phyloP scores from a whole-genome alignment of 1,140 invertebrate species.

The Ganaspis sp. region DNA sequence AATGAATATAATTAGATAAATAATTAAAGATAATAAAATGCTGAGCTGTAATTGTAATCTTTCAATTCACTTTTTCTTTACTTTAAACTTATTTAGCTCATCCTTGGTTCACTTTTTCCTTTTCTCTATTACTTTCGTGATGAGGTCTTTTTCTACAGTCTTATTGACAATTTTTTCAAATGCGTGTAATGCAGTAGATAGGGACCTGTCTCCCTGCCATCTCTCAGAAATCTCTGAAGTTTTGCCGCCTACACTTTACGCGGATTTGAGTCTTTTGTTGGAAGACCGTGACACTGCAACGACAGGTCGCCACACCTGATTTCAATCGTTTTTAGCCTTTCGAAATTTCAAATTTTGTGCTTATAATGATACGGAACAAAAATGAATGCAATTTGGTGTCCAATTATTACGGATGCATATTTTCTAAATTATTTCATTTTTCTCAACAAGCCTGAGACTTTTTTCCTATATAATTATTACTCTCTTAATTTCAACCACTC shows the following conservation, averaged over 20 bases:
- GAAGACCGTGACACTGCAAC: slow-evolving; percentile 55
- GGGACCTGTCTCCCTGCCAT: slow-evolving; percentile 33
- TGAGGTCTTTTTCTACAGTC: slow-evolving; percentile 59
- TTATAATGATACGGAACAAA: slow-evolving; percentile 1
- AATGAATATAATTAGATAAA: too few relatives aligned
- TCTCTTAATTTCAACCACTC: too few relatives aligned
- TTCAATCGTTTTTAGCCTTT: slow-evolving; percentile 47
- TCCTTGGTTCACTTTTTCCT: slow-evolving; percentile 24
- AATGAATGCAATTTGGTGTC: too few relatives aligned
- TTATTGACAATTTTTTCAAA: slow-evolving; percentile 62
- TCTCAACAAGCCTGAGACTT: too few relatives aligned
- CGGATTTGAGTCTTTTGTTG: slow-evolving; percentile 71
- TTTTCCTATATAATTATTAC: too few relatives aligned
- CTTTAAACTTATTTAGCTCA: slow-evolving; percentile 52
- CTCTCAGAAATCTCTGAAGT: slow-evolving; percentile 59
- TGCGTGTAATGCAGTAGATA: slow-evolving; percentile 43
- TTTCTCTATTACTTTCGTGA: slow-evolving; percentile 47
- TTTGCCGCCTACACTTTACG: slow-evolving; percentile 70
- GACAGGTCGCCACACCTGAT: slow-evolving; percentile 68
- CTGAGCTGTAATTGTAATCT: slow-evolving; percentile 34
- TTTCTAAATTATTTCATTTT: too few relatives aligned
- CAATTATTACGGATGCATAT: too few relatives aligned
- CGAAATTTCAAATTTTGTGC: slow-evolving; percentile 63
- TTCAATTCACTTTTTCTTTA: slow-evolving; percentile 54
- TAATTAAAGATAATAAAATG: not conserved